phyloP scores from a whole-genome alignment of 2,113 vertebrate genomes.

The Heteronetta atricapilla region DNA sequence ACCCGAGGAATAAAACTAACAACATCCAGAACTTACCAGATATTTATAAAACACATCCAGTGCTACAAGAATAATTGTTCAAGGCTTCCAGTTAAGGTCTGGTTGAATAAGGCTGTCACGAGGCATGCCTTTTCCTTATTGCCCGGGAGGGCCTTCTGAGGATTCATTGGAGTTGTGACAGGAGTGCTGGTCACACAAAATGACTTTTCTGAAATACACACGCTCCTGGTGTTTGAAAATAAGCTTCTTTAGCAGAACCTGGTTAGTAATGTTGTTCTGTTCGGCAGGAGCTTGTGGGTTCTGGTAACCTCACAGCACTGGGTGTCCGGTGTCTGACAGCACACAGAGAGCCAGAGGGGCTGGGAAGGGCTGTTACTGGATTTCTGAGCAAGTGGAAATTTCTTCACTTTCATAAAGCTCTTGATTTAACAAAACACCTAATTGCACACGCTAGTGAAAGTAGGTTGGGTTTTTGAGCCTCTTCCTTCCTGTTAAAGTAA shows the following conservation, averaged over 20 bases:
- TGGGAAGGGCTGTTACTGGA: background rate
- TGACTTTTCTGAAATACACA: background rate
- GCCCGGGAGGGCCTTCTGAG: background rate
- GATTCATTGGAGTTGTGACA: background rate
- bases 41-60: too few relatives aligned
- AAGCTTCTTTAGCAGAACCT: background rate
- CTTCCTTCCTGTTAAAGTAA: slow-evolving; percentile 57
- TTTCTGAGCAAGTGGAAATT: background rate
- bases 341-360: background rate
- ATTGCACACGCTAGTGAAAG: fast-evolving
- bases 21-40: background rate
- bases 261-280: background rate
- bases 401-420: background rate
- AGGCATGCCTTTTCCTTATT: background rate
- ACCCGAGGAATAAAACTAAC: background rate
- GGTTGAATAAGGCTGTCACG: background rate
- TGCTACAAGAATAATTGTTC: background rate
- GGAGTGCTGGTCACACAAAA: background rate
- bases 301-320: fast-evolving
- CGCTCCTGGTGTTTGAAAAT: background rate
- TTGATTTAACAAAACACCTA: background rate
- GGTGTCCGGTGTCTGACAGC: fast-evolving
- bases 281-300: background rate
- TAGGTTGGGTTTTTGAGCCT: background rate
- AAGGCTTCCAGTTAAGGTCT: background rate